Evolutionary conservation across 2,888 invertebrate species (phyloP), one percentile per base, ranked within the genome.

Genomic region (Choristoneura rosaceana): DNA sequence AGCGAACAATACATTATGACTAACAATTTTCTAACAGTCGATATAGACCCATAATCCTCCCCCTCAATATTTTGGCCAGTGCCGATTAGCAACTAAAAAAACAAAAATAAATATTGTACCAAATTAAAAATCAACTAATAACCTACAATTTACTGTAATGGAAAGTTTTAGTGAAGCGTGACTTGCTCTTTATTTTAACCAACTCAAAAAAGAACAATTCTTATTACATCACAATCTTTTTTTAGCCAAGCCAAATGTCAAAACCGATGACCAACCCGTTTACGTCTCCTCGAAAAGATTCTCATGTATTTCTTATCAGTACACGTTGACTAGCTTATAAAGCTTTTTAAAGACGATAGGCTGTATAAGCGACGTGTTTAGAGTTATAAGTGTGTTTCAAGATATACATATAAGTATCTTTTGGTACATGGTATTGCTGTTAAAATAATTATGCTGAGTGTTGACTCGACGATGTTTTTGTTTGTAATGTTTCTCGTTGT

Each of bases 361-460:
- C n/a, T 34, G 59, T 34, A 59, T 59, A 59, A 59, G 15, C n/a
- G n/a, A 45, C 45, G 33, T 33, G 25, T 62, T 62, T 43, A 45
- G 62, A 33, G 52, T 52, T 52, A 15, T 52, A 17, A 52, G 17
- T 2, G 52, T 52, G 52, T 9, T 52, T 3, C 5, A n/a, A 47
- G 47, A 3, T n/a, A n/a, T 45, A 25, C 47, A n/a, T 45, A 25
- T 45, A 25, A 64, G 47, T 50, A 7, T 50, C 64, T 50, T 50
- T 34, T 25, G 55, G 17, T 17, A 64, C 64, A 64, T 15, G 64
- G 33, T 14, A 64, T 34, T n/a, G 64, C 50, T 64, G 33, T 64
- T 64, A 45, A 34, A 50, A 64, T 50, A 62, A 4, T 64, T 47
- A 38, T 59, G n/a, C n/a, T 38, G 38, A 38, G 15, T 25, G 25